These are phyloP conservation scores for Homarus gammarus DNA, from an alignment of 2,888 invertebrate species.

Conservation along the genomic window DNA sequence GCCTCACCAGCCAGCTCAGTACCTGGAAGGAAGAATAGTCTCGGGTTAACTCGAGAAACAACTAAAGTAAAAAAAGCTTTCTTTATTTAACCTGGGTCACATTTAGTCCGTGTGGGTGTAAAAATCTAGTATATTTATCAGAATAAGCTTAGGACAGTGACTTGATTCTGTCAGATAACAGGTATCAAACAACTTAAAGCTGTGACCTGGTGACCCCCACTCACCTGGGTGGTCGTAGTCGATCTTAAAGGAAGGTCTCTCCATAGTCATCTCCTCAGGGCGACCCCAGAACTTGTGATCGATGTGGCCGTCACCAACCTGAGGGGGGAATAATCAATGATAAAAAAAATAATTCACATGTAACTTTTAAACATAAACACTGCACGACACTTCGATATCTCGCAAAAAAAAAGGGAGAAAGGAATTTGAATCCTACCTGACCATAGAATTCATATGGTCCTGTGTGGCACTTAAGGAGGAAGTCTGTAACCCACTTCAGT, in stretches of 20 bases:
- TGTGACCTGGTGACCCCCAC: not conserved
- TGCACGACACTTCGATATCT: too few relatives aligned
- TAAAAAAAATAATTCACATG: too few relatives aligned
- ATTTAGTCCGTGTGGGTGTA: too few relatives aligned
- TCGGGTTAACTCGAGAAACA: not conserved
- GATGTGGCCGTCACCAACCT: slow-evolving; percentile 81
- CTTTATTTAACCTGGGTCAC: too few relatives aligned
- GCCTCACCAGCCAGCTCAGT: slow-evolving; percentile 79
- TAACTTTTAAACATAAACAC: too few relatives aligned
- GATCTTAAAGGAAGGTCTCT: slow-evolving; percentile 83
- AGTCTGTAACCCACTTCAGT: not conserved
- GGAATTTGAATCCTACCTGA: slow-evolving; percentile 80
- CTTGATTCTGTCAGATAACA: too few relatives aligned
- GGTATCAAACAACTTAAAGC: too few relatives aligned
- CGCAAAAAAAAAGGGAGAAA: too few relatives aligned
- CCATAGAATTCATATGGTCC: slow-evolving; percentile 22
- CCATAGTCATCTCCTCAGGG: slow-evolving; percentile 83
- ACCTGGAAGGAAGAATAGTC: not conserved
- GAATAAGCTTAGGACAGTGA: too few relatives aligned
- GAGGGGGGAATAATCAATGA: too few relatives aligned
- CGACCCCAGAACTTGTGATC: slow-evolving; percentile 84
- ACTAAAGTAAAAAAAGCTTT: too few relatives aligned
- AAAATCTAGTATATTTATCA: too few relatives aligned
- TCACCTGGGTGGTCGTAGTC: slow-evolving; percentile 82
- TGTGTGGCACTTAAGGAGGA: not conserved